Evolutionary conservation across 2,888 invertebrate species (phyloP).

Genomic region (Arctia plantaginis): DNA sequence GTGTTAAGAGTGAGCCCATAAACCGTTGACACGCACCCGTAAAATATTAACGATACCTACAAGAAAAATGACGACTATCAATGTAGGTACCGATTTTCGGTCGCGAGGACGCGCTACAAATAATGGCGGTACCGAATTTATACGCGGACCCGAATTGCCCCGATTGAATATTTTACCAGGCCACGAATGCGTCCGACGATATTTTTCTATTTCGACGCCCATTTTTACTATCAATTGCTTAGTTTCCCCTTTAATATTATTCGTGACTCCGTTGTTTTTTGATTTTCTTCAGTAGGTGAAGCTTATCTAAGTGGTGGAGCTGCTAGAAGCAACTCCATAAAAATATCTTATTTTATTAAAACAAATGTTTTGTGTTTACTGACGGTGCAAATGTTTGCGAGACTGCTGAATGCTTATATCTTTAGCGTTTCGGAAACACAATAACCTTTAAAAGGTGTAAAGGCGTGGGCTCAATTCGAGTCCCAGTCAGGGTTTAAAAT

Average conservation of each 20-base stretch:
- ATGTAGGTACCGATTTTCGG: slow-evolving; percentile 84
- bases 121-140: slow-evolving; percentile 84
- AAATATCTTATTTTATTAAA: slow-evolving; percentile 16
- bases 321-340: slow-evolving; percentile 11
- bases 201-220: slow-evolving; percentile 85
- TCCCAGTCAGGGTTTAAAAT: slow-evolving; percentile 80
- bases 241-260: slow-evolving; percentile 84
- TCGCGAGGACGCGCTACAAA: slow-evolving; percentile 84
- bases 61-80: slow-evolving; percentile 86
- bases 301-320: background rate
- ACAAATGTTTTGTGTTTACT: slow-evolving; percentile 38
- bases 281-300: slow-evolving; percentile 33
- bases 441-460: slow-evolving; percentile 86
- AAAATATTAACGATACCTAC: slow-evolving; percentile 86
- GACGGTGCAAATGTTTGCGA: slow-evolving; percentile 54
- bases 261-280: slow-evolving; percentile 64
- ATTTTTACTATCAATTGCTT: slow-evolving; percentile 86
- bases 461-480: slow-evolving; percentile 79
- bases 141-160: slow-evolving; percentile 84
- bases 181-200: slow-evolving; percentile 83
- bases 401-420: slow-evolving; percentile 60
- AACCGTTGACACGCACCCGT: slow-evolving; percentile 85
- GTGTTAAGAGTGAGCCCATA: slow-evolving; percentile 85
- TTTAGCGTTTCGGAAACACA: slow-evolving; percentile 81
- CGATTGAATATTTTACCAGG: slow-evolving; percentile 86